These are phyloP conservation scores for Baronia brevicornis DNA, from an alignment of 2,888 invertebrate species.

Conservation along the genomic window DNA sequence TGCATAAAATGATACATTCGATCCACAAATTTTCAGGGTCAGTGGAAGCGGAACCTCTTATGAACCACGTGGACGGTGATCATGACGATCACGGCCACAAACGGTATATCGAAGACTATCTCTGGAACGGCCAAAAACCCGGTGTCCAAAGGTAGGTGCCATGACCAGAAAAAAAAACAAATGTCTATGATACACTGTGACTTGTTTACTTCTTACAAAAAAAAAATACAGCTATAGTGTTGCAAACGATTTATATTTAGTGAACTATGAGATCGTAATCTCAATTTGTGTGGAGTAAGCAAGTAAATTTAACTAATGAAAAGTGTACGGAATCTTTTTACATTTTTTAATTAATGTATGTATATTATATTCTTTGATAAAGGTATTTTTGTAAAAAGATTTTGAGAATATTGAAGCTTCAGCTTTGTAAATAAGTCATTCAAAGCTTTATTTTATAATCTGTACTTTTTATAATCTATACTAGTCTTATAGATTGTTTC, in stretches of 20 bases:
- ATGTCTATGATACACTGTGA: slow-evolving; percentile 10
- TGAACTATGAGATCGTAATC: too few relatives aligned
- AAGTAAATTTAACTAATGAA: too few relatives aligned
- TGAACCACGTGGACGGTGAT: slow-evolving; percentile 78
- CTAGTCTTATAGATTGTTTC: slow-evolving; percentile 70
- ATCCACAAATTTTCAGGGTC: slow-evolving; percentile 55
- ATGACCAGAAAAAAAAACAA: too few relatives aligned
- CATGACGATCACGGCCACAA: slow-evolving; percentile 54
- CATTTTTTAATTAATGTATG: too few relatives aligned
- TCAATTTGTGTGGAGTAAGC: too few relatives aligned
- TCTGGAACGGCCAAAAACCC: slow-evolving; percentile 69
- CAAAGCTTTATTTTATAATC: too few relatives aligned
- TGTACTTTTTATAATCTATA: too few relatives aligned
- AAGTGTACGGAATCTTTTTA: too few relatives aligned
- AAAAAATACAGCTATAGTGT: too few relatives aligned
- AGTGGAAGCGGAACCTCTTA: slow-evolving; percentile 84
- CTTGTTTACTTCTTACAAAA: slow-evolving; percentile 10
- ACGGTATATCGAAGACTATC: slow-evolving; percentile 67
- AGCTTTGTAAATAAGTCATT: slow-evolving; percentile 19
- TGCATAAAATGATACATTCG: background rate
- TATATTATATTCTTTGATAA: too few relatives aligned
- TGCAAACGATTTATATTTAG: too few relatives aligned
- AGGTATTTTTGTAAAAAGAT: slow-evolving; percentile 25
- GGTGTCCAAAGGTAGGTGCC: slow-evolving; percentile 61
- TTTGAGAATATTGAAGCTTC: slow-evolving; percentile 21